Percentiles rank a stretch among this genome's conserved stretches.
Conservation (phyloP, 2,113 vertebrate genomes). For the Hymenochirus boettgeri region DNA sequence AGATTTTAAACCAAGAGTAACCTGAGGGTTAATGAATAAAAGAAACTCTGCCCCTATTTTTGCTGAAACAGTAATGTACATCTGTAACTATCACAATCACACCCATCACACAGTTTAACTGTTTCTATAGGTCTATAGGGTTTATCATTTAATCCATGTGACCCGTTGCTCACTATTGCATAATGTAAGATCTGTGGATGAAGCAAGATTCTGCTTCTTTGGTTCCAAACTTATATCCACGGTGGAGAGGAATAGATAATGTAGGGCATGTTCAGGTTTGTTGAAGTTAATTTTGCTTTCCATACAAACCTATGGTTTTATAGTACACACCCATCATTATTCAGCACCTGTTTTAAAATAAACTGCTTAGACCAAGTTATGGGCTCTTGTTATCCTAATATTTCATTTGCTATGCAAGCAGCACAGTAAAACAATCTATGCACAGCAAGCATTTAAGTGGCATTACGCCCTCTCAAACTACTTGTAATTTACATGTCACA, state of each 20-base stretch:
- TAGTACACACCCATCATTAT: constrained; percentile 17
- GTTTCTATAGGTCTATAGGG: constrained; percentile 5
- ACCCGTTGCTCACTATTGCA: accelerated
- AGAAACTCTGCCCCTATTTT: accelerated
- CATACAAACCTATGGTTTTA: constrained; percentile 3
- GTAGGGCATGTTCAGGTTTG: constrained; percentile 27
- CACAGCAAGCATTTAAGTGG: too few species aligned
- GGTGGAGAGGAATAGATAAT: not conserved
- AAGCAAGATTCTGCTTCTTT: constrained; percentile 2
- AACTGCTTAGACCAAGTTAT: too few species aligned
- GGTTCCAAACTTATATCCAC: not conserved
- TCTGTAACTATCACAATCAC: accelerated
- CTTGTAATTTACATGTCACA: too few species aligned
- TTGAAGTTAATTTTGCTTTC: constrained; percentile 1
- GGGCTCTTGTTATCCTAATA: too few species aligned
- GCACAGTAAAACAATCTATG: too few species aligned
- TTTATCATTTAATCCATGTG: not conserved
- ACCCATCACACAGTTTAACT: not conserved
- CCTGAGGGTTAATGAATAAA: not conserved
- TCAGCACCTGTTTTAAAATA: constrained; percentile 2
- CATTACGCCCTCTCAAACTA: too few species aligned
- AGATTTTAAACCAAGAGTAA: not conserved
- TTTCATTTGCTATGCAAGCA: too few species aligned
- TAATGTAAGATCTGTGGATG: not conserved
- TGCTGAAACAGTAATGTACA: accelerated